Evolutionary conservation across 2,113 vertebrate species (phyloP).

Genomic region (Aspiorhynchus laticeps): DNA sequence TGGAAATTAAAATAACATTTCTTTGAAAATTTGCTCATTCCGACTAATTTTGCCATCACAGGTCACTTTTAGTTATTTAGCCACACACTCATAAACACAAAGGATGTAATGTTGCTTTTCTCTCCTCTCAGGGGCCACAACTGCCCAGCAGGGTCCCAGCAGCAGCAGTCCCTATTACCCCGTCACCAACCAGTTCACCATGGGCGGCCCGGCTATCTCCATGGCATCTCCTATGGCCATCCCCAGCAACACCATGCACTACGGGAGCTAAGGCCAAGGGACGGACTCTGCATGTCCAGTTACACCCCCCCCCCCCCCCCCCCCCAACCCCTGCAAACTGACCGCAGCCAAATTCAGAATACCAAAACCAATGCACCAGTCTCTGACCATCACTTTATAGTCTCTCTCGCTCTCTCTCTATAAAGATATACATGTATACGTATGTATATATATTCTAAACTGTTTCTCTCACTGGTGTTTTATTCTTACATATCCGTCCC

Average conservation of each 20-base stretch:
- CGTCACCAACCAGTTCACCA: conserved; percentile 93
- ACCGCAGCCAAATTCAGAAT: conserved; percentile 77
- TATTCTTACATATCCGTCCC: conserved; percentile 68
- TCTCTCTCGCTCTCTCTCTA: not conserved
- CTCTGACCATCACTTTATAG: conserved; percentile 44
- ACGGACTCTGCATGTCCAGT: conserved; percentile 65
- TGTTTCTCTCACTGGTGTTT: conserved; percentile 55
- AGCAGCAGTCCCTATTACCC: conserved; percentile 84
- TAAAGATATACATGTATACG: conserved; percentile 56
- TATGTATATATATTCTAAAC: conserved; percentile 46
- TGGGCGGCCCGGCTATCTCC: conserved; percentile 92
- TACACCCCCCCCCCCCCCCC: conserved; percentile 48
- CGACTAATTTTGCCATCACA: too few relatives aligned
- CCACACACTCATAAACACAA: not conserved
- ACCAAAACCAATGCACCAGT: conserved; percentile 78
- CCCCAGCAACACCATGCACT: conserved; percentile 95
- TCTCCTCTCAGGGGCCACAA: conserved; percentile 76
- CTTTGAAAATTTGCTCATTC: too few relatives aligned
- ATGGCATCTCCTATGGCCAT: conserved; percentile 96
- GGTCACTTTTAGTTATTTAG: too few relatives aligned
- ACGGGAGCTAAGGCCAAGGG: conserved; percentile 83
- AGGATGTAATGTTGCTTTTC: not conserved
- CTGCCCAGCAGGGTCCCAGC: conserved; percentile 77
- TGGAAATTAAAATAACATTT: too few relatives aligned
- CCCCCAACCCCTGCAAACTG: conserved; percentile 69